A percentile compares a stretch with the other conserved stretches of the same genome.
These are phyloP conservation scores for Noturus placidus DNA, from an alignment of 2,113 vertebrate species.

Conservation along the genomic window DNA sequence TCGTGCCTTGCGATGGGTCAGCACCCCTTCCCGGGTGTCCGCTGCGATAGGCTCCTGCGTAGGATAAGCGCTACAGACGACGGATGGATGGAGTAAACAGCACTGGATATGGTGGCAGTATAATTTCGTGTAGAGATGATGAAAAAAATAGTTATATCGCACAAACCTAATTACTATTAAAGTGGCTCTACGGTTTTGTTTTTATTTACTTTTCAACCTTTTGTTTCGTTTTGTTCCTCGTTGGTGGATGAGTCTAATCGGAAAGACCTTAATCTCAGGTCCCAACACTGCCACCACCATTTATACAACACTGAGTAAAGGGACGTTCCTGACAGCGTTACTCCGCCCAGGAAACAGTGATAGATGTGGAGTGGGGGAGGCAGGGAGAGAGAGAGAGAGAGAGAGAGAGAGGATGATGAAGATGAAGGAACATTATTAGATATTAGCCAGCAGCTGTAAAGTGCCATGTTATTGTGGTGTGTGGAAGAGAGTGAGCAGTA, in stretches of 20 bases:
- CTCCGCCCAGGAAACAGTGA: neutral
- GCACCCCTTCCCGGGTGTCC: too few relatives aligned
- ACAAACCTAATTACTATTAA: neutral
- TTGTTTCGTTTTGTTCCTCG: neutral
- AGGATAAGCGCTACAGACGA: too few relatives aligned
- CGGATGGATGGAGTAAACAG: neutral
- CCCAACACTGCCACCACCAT: constrained; percentile 41
- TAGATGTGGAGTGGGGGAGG: neutral
- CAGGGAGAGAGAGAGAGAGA: neutral
- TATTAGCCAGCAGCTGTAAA: constrained; percentile 32
- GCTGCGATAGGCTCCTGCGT: too few relatives aligned
- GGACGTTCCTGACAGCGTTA: neutral
- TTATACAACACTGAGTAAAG: neutral
- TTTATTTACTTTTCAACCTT: neutral
- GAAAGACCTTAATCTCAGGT: constrained; percentile 28
- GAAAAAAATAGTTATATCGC: neutral
- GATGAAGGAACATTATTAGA: constrained; percentile 11
- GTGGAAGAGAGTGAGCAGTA: neutral
- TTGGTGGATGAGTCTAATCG: neutral
- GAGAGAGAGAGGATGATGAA: neutral
- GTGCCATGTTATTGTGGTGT: constrained; percentile 35
- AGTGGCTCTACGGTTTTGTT: neutral
- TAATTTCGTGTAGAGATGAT: neutral
- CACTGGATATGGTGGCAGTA: neutral
- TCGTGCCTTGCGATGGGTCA: too few relatives aligned